Conservation (phyloP, 2,113 vertebrate species). For the Puffinus mauretanicus region DNA sequence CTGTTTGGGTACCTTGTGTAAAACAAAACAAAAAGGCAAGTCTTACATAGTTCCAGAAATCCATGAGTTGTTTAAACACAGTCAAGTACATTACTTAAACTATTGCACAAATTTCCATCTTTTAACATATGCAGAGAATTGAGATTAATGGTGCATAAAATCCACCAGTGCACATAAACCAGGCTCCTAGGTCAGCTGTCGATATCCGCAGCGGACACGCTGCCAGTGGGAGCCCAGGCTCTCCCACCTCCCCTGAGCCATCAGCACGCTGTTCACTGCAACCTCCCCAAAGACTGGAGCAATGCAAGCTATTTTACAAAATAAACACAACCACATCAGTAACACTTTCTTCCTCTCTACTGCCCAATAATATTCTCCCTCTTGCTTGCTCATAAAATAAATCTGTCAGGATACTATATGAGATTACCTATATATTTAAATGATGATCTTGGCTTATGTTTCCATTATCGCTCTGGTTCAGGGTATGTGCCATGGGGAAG, state of each 20-base stretch:
- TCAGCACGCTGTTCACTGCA: accelerated
- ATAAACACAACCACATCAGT: neutral
- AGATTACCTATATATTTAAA: conserved; percentile 71
- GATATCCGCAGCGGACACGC: accelerated
- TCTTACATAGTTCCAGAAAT: neutral
- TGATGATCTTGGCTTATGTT: conserved; percentile 57
- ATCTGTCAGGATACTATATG: conserved; percentile 37
- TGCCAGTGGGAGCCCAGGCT: neutral
- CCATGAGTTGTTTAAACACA: neutral
- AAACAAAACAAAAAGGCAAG: neutral
- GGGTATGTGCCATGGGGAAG: conserved; percentile 1
- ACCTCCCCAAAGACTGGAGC: neutral
- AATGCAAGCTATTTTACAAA: conserved; percentile 9
- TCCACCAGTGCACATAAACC: accelerated
- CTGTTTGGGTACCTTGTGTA: neutral
- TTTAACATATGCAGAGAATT: accelerated
- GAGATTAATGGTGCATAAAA: accelerated
- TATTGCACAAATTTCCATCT: neutral
- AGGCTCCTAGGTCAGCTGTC: neutral
- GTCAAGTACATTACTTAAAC: neutral
- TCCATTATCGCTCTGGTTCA: conserved; percentile 3
- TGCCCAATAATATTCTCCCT: neutral
- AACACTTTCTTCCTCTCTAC: neutral
- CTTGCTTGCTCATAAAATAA: conserved; percentile 58
- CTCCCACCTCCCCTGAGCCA: neutral